phyloP scores from a whole-genome alignment of 2,888 invertebrate genomes.

The Andrena chrysosceles region DNA sequence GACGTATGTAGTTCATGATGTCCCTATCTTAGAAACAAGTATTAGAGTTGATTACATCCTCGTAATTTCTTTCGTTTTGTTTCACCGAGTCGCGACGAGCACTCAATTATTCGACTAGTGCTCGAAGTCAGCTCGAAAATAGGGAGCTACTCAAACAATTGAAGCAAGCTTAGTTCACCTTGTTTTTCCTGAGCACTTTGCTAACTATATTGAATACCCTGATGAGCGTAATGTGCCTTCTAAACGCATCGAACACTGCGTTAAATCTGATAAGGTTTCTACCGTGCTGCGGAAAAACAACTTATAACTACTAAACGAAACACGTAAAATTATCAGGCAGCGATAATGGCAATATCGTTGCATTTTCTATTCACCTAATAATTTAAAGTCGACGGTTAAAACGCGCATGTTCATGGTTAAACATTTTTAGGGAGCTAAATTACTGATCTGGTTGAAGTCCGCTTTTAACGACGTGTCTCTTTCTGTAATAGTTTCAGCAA shows the following conservation, averaged over 20 bases:
- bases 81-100: not conserved
- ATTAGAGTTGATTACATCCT: no score
- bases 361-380: not conserved
- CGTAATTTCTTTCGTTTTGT: not conserved
- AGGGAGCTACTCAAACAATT: not conserved
- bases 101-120: not conserved
- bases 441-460: slow-evolving; percentile 20
- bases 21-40: no score
- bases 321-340: not conserved
- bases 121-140: not conserved
- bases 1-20: not conserved
- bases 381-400: slow-evolving; percentile 1
- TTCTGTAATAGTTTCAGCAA: slow-evolving; percentile 6
- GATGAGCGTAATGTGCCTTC: not conserved
- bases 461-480: not conserved
- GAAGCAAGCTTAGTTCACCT: not conserved
- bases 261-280: not conserved
- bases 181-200: slow-evolving; percentile 1
- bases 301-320: not conserved
- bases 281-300: not conserved
- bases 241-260: not conserved
- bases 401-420: not conserved
- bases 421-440: slow-evolving; percentile 9
- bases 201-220: not conserved
- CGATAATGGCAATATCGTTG: not conserved